Base-by-base conservation (phyloP, 2,797 vertebrate genomes). In the Lepus oiostolus region DNA sequence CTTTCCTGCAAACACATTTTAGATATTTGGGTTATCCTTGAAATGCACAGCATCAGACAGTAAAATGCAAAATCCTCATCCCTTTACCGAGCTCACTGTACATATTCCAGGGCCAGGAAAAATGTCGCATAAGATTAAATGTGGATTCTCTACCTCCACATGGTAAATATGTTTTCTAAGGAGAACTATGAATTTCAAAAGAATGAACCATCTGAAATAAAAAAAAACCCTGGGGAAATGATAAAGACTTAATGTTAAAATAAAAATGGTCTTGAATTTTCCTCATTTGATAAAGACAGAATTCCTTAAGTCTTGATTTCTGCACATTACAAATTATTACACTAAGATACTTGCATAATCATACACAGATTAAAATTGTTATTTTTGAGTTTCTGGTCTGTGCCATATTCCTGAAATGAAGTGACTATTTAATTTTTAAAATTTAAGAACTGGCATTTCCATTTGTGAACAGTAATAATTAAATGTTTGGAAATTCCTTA, bases 21-120 rank as follows among this genome's bases (percentile, higher is more conserved):
- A 95, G 90, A 85, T 83, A 92, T 81, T 90, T 90, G 65, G 30
- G 84, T 96, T 96, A 76, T 85, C 72, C 80, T 93, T 93, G 52
- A 94, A 94, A 95, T 71, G 63, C 11, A 81, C 60, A 93, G 74
- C 71, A 91, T 88, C 75, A 95, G 90, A 68, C 71, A 93, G 38
- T 76, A 88, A 95, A 93, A 95, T 89, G 75, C 86, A 89, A 86
- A 93, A 32, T 63, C 81, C 17, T 60, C 52, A 68, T 63, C n/a
- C 63, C 12, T 95, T 4, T 24, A 89, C 38, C 67, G 63, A 85
- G 58, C 68, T 93, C 75, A 72, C 86, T 92, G 85, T 88, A 92
- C 92, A 90, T 68, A 95, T 65, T 75, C 71, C 42, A 71, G 38
- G 62, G 32, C 65, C 81, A 93, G 85, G 60, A 92, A 86, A 77